Conservation (phyloP, 1,140 invertebrate species). For the Brachionus paranguensis region DNA sequence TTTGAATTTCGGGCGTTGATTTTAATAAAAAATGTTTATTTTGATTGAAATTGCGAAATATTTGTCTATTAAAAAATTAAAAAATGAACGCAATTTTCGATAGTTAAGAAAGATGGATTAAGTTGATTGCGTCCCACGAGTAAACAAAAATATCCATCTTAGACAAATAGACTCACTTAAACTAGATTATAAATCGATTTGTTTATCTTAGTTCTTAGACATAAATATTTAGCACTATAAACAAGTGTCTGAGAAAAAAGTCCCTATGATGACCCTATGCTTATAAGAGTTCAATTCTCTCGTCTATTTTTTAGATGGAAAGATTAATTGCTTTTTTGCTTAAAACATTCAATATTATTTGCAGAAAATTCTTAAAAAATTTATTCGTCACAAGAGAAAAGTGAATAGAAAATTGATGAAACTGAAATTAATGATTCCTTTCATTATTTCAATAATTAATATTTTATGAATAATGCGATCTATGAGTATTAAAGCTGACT, state of each 20-base stretch:
- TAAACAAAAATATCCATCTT: not conserved
- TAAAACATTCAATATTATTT: too few species aligned
- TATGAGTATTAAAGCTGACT: not conserved
- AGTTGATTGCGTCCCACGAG: not conserved
- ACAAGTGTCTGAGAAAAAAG: not conserved
- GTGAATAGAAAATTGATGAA: not conserved
- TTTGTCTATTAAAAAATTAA: not conserved
- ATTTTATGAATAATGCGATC: not conserved
- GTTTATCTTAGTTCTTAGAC: not conserved
- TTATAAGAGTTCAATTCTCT: not conserved
- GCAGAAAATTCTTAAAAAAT: not conserved
- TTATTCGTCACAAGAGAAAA: not conserved
- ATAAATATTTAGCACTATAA: not conserved
- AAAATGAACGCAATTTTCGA: not conserved
- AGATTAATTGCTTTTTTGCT: too few species aligned
- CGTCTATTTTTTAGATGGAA: not conserved
- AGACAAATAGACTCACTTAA: not conserved
- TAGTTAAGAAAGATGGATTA: not conserved
- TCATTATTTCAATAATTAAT: not conserved
- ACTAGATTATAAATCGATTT: not conserved
- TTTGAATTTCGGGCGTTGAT: not conserved
- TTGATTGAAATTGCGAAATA: not conserved
- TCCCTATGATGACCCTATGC: not conserved
- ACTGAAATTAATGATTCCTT: not conserved
- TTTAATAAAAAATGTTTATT: not conserved